Percentiles rank a stretch among this genome's conserved stretches.
Evolutionary conservation across 2,888 invertebrate species (phyloP).

Genomic region (Atrina japonica): DNA sequence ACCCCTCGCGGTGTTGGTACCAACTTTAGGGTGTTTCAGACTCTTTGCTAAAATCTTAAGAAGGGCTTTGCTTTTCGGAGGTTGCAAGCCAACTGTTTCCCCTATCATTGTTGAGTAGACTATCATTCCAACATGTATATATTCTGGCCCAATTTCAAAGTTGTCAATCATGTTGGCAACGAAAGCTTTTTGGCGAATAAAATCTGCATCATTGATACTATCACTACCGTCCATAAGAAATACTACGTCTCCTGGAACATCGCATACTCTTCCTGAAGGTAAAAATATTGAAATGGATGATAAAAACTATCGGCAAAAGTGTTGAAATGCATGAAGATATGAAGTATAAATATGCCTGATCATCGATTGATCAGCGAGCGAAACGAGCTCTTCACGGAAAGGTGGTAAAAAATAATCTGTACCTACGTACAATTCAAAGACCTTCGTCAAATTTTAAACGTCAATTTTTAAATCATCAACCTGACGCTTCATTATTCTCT

Average conservation of each 20-base stretch:
- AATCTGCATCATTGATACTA: slow-evolving; percentile 66
- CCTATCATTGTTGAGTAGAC: slow-evolving; percentile 71
- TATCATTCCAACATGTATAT: slow-evolving; percentile 68
- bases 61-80: slow-evolving; percentile 60
- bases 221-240: slow-evolving; percentile 71
- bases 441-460: no score
- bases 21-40: slow-evolving; percentile 61
- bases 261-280: slow-evolving; percentile 61
- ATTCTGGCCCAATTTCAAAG: slow-evolving; percentile 63
- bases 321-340: no score
- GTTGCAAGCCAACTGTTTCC: slow-evolving; percentile 61
- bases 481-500: no score
- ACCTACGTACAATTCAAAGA: no score
- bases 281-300: no score
- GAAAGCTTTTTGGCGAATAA: slow-evolving; percentile 65
- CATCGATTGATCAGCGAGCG: no score
- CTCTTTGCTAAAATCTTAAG: slow-evolving; percentile 61
- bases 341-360: no score
- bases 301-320: no score
- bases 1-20: slow-evolving; percentile 70
- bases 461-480: no score
- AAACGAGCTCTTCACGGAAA: no score
- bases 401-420: background rate
- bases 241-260: slow-evolving; percentile 69
- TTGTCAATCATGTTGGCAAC: slow-evolving; percentile 68